Conservation (phyloP, 2,888 invertebrate species). For the Perizoma flavofasciatum region DNA sequence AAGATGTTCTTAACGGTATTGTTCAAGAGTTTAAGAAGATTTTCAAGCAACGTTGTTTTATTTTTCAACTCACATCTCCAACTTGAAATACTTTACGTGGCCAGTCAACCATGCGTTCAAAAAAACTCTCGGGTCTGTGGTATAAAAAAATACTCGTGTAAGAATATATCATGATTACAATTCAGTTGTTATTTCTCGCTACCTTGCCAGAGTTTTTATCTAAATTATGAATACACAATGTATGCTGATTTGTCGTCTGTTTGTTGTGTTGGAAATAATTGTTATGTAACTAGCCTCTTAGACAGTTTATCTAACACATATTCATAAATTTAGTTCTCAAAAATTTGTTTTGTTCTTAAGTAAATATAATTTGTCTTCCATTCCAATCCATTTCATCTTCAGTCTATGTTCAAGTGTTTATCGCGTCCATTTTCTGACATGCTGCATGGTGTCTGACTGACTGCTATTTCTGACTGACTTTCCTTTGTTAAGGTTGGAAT, state of each 20-base stretch:
- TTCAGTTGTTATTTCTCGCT: conserved; percentile 10
- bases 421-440: too few species aligned
- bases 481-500: too few species aligned
- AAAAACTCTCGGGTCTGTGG: conserved; percentile 6
- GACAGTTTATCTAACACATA: too few species aligned
- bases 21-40: conserved; percentile 11
- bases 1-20: neutral
- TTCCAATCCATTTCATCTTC: too few species aligned
- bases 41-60: conserved; percentile 19
- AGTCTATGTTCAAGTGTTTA: neutral
- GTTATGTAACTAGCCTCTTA: too few species aligned
- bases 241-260: neutral
- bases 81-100: conserved; percentile 16
- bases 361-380: too few species aligned
- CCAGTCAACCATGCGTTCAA: conserved; percentile 11
- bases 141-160: conserved; percentile 1
- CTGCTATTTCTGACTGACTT: too few species aligned
- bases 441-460: too few species aligned
- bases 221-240: too few species aligned
- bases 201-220: conserved; percentile 4
- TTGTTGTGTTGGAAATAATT: too few species aligned
- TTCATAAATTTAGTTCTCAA: too few species aligned
- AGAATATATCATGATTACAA: conserved; percentile 18
- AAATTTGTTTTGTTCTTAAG: too few species aligned
- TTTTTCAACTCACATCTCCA: conserved; percentile 15